Conservation (phyloP, 92 coral and sea anemone species). For the Phenganax marumi region DNA sequence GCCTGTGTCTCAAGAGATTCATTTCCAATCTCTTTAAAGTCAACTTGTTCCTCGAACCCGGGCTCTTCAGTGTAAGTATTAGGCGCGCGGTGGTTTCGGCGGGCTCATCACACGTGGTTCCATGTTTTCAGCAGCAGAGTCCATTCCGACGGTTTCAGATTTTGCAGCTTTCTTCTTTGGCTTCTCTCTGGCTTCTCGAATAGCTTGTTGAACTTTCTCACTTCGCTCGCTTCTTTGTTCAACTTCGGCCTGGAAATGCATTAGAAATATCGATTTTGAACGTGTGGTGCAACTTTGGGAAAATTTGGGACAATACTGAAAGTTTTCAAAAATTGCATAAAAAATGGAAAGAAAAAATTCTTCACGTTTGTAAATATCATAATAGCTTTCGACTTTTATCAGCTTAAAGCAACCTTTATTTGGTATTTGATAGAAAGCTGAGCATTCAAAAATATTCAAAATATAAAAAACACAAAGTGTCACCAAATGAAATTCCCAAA, state of each 20-base stretch:
- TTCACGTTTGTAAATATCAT: no score
- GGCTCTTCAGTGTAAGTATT: slow-evolving; percentile 19
- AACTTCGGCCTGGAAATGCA: slow-evolving; percentile 15
- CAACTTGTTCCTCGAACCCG: background rate
- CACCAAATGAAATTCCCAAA: no score
- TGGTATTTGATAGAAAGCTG: no score
- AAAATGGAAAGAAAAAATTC: no score
- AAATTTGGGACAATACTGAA: no score
- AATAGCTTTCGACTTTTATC: no score
- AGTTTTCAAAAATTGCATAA: no score
- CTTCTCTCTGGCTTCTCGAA: slow-evolving; percentile 29
- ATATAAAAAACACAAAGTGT: no score
- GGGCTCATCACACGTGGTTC: slow-evolving; percentile 22
- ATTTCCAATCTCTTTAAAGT: background rate
- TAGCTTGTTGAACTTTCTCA: slow-evolving; percentile 39
- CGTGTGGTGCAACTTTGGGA: background rate
- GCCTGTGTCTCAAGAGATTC: background rate
- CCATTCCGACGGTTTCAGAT: background rate
- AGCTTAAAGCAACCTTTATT: no score
- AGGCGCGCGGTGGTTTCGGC: slow-evolving; percentile 39
- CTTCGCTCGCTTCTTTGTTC: slow-evolving; percentile 42
- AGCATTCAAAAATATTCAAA: no score
- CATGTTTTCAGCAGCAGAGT: background rate
- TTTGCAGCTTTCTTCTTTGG: slow-evolving; percentile 40
- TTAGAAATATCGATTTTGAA: background rate